These are phyloP conservation scores for Styela clava DNA, from an alignment of 23 tunicate genomes.

Conservation along the genomic window DNA sequence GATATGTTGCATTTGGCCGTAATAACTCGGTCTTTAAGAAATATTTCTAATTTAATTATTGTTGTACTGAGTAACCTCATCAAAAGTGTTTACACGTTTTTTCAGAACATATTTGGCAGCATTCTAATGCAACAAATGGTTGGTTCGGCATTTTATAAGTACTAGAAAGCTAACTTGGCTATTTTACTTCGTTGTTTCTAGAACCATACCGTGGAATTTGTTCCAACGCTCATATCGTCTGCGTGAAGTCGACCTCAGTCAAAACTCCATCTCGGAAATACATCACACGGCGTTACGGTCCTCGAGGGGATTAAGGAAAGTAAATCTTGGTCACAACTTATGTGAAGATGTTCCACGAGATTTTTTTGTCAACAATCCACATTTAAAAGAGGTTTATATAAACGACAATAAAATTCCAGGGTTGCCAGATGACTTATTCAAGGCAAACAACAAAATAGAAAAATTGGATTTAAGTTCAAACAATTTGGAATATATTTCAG, in stretches of 20 bases:
- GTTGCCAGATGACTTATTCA: not conserved
- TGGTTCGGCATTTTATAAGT: no score
- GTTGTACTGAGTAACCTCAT: no score
- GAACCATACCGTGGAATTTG: not conserved
- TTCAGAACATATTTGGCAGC: no score
- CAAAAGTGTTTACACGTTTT: no score
- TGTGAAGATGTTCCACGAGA: slow-evolving; percentile 3
- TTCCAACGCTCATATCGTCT: slow-evolving; percentile 16
- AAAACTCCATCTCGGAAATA: slow-evolving; percentile 5
- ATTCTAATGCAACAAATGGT: no score
- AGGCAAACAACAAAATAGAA: not conserved
- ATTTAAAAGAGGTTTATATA: slow-evolving; percentile 5
- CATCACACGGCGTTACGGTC: not conserved
- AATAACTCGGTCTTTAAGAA: no score
- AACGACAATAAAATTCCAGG: slow-evolving; percentile 14
- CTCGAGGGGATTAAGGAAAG: not conserved
- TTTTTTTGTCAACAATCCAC: slow-evolving; percentile 3
- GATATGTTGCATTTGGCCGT: no score
- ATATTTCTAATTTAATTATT: no score
- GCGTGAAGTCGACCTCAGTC: slow-evolving; percentile 18
- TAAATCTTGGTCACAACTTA: not conserved
- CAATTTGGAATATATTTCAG: slow-evolving; percentile 4
- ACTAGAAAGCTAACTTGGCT: no score
- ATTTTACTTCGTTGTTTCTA: not conserved
- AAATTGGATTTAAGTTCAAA: slow-evolving; percentile 15